These are phyloP conservation scores for Atopsyche davidsoni DNA, from an alignment of 1,140 invertebrate species.

Conservation along the genomic window DNA sequence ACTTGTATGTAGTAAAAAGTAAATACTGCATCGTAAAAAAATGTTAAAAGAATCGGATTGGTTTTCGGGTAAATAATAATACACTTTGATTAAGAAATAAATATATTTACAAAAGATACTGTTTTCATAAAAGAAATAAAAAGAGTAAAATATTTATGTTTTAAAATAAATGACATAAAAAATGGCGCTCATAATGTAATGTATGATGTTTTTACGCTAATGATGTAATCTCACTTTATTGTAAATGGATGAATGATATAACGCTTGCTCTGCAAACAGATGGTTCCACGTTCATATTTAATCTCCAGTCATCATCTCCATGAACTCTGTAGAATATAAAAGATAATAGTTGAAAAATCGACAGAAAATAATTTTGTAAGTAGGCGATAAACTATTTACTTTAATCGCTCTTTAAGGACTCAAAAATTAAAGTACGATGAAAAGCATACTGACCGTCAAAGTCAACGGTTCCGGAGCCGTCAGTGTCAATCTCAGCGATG, in stretches of 20 bases:
- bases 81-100: no score
- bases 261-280: neutral
- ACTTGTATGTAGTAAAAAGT: no score
- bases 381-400: conserved; percentile 18
- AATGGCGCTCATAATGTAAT: neutral
- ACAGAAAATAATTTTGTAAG: neutral
- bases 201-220: neutral
- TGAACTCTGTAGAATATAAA: conserved; percentile 61
- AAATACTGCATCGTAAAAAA: no score
- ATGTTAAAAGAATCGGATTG: no score
- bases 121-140: neutral
- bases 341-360: conserved; percentile 28
- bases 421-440: conserved; percentile 15
- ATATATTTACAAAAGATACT: neutral
- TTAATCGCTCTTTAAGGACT: conserved; percentile 11
- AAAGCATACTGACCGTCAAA: conserved; percentile 62
- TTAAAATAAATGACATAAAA: neutral
- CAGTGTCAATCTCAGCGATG: conserved; percentile 90
- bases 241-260: neutral
- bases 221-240: neutral
- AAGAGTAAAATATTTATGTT: neutral
- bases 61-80: no score
- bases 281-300: conserved; percentile 39
- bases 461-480: conserved; percentile 87
- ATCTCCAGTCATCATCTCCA: conserved; percentile 83